Base-by-base conservation (phyloP, 2,113 vertebrate species). In the Psephotus haematonotus region DNA sequence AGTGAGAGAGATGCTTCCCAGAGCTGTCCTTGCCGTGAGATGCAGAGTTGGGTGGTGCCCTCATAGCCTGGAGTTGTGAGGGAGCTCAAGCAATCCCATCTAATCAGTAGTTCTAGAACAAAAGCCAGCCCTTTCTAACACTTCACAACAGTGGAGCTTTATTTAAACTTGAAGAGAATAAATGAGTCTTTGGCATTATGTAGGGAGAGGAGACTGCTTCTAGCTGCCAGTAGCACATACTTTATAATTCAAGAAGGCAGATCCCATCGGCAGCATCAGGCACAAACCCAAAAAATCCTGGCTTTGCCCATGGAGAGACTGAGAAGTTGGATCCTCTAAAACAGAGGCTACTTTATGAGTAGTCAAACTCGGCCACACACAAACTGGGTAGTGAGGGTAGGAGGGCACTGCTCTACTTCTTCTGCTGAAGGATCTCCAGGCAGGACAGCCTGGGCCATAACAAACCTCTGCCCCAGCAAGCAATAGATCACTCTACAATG, bases 181-280 rank as follows among this genome's bases (percentile, higher is more conserved):
- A 96, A 95, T 87, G 85, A 93, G 85, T 75, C 90, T 95, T 95
- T 97, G 92, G 97, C 96, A 71, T 97, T 97, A 96, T 97, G 94
- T 97, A 97, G 76, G 92, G 97, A 97, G 90, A 97, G 93, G 78
- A 97, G 96, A 92, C 91, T 95, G 95, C 97, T 97, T 97, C 96
- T 82, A 64, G 59, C 84, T 97, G 98, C 98, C 98, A 98, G 97
- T 90, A 98, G 97, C 87, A 82, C 98, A 98, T 98, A 97, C 91
- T 98, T 99, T 96, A 94, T 94, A 95, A 98, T 98, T 98, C 97
- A 98, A 97, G 97, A 98, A 98, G 86, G 96, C 96, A 97, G 90
- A 98, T 94, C 97, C 96, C 97, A 96, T 95, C 93, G 94, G 95
- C 97, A 91, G 90, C 50, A 80, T 90, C 90, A 79, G 95, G 95